phyloP scores from a whole-genome alignment of 1,140 invertebrate genomes.

The Drosophila insularis region DNA sequence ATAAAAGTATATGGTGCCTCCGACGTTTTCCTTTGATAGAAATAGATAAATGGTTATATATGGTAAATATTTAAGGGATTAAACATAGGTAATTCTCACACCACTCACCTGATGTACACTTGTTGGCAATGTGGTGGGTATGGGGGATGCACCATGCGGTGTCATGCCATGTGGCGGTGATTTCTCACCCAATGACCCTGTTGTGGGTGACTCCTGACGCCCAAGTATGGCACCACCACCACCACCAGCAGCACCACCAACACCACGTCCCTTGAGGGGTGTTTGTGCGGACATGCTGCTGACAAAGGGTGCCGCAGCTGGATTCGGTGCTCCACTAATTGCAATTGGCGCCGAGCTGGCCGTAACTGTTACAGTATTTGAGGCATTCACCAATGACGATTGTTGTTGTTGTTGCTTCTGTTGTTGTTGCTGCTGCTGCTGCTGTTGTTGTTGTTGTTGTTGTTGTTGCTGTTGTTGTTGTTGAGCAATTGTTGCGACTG shows the following conservation, averaged over 20 bases:
- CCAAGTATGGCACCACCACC: slow-evolving; percentile 35
- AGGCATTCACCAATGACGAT: slow-evolving; percentile 37
- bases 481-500: slow-evolving; percentile 59
- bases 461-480: slow-evolving; percentile 61
- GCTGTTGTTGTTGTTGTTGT: slow-evolving; percentile 43
- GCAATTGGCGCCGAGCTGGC: slow-evolving; percentile 63
- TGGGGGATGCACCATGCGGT: slow-evolving; percentile 74
- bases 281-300: slow-evolving; percentile 69
- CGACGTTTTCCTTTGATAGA: slow-evolving; percentile 91
- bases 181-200: slow-evolving; percentile 66
- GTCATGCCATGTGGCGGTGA: slow-evolving; percentile 78
- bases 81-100: no score
- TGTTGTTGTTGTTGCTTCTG: slow-evolving; percentile 59
- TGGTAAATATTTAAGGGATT: background rate
- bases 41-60: background rate
- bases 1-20: slow-evolving; percentile 97
- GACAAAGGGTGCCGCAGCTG: slow-evolving; percentile 61
- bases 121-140: slow-evolving; percentile 82
- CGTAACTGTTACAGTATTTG: slow-evolving; percentile 15
- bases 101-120: slow-evolving; percentile 83
- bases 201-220: slow-evolving; percentile 74
- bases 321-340: slow-evolving; percentile 66
- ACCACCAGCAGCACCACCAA: background rate
- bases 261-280: slow-evolving; percentile 66
- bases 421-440: slow-evolving; percentile 26